Evolutionary conservation across 2,888 invertebrate genomes (phyloP).

Genomic region (Cosmorhoe ocellata): DNA sequence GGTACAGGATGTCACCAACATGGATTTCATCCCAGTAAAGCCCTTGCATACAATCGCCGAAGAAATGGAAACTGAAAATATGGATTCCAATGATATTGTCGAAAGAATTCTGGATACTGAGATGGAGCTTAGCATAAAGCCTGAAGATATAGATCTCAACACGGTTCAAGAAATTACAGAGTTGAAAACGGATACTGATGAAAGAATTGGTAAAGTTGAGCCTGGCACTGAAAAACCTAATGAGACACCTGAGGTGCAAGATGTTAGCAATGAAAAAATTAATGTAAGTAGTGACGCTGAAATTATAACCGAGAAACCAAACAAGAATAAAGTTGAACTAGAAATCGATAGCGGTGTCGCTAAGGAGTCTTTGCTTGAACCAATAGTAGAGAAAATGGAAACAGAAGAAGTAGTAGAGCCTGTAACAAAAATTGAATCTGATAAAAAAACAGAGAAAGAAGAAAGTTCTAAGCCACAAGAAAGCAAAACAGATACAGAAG

Average conservation of each 20-base stretch:
- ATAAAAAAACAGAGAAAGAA: slow-evolving; percentile 22
- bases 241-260: slow-evolving; percentile 23
- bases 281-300: slow-evolving; percentile 35
- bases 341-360: slow-evolving; percentile 1
- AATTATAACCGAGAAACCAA: slow-evolving; percentile 9
- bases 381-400: slow-evolving; percentile 27
- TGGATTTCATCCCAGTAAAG: slow-evolving; percentile 67
- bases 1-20: slow-evolving; percentile 72
- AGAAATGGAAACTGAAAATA: slow-evolving; percentile 69
- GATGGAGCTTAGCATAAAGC: slow-evolving; percentile 63
- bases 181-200: slow-evolving; percentile 31
- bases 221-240: slow-evolving; percentile 27
- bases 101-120: slow-evolving; percentile 70
- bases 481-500: slow-evolving; percentile 35
- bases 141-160: slow-evolving; percentile 50
- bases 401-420: slow-evolving; percentile 7
- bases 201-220: slow-evolving; percentile 9
- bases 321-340: slow-evolving; percentile 16
- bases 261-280: slow-evolving; percentile 35
- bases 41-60: slow-evolving; percentile 64
- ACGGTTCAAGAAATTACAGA: slow-evolving; percentile 44
- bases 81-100: slow-evolving; percentile 66
- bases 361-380: slow-evolving; percentile 1
- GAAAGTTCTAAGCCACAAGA: slow-evolving; percentile 33
- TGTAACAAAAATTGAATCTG: slow-evolving; percentile 7